Conservation (phyloP, 2,797 vertebrate genomes). For the Coregonus suidteri region DNA sequence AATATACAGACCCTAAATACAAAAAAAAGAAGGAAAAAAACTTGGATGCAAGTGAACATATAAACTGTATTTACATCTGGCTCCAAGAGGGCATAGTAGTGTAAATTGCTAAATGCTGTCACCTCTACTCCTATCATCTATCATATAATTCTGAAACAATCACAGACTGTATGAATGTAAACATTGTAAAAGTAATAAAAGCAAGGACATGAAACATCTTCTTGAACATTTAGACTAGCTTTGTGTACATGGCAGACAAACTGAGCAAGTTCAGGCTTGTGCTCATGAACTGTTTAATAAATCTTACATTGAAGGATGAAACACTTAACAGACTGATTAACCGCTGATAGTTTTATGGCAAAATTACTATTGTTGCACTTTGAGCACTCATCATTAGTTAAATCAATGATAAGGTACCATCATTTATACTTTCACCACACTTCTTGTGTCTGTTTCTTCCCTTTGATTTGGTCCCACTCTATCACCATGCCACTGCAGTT, state of each 20-base stretch:
- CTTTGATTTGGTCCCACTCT: conserved; percentile 71
- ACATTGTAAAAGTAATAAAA: conserved; percentile 72
- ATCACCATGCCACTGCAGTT: conserved; percentile 57
- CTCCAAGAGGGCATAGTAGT: conserved; percentile 4
- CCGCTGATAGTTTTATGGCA: conserved; percentile 88
- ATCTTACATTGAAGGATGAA: conserved; percentile 83
- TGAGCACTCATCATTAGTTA: conserved; percentile 82
- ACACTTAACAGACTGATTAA: conserved; percentile 84
- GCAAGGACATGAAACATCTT: conserved; percentile 49
- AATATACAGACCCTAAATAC: conserved; percentile 42
- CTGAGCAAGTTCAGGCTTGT: conserved; percentile 82
- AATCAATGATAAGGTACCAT: conserved; percentile 78
- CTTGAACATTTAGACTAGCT: conserved; percentile 65
- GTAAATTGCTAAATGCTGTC: conserved; percentile 36
- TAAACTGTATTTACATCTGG: conserved; percentile 48
- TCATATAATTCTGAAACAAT: conserved; percentile 8
- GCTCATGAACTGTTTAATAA: conserved; percentile 82
- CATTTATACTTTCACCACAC: conserved; percentile 72
- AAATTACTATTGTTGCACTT: conserved; percentile 85
- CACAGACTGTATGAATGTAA: conserved; percentile 67
- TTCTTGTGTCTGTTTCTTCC: conserved; percentile 60
- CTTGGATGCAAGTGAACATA: conserved; percentile 46
- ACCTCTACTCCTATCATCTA: conserved; percentile 30
- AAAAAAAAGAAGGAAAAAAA: not conserved
- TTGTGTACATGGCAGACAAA: conserved; percentile 76